Base-by-base conservation (phyloP, 2,888 invertebrate genomes). In the Spodoptera exigua region DNA sequence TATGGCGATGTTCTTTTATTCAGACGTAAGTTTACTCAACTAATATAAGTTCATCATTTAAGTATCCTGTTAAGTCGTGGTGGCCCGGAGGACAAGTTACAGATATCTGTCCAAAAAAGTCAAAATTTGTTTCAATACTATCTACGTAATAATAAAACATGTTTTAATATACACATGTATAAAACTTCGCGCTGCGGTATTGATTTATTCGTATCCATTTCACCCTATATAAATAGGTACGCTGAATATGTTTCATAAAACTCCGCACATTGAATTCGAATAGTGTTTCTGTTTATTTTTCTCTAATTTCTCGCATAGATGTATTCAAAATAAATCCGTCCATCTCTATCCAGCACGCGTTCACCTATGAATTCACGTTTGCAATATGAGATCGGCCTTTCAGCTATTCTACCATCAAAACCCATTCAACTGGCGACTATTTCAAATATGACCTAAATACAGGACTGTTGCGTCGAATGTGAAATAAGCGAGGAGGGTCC, bases 381-480 rank as follows among this genome's bases (percentile, higher is more conserved):
- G 70, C 59, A 61, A 60, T 73, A 61, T 57, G 60, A 58, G 49
- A 61, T 63, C 59, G 60, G 43, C 52, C 58, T 72, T 75, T 70
- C 68, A 65, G 59, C 63, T 53, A 73, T 71, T 63, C 61, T 48
- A 54, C 71, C 61, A 78, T 80, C 78, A 78, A 74, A 80, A 75
- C 64, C 76, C 67, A 81, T 84, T 82, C 80, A 83, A 76, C 67
- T 66, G 44, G 66, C 58, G 78, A 75, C 80, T 80, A 79, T 82
- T 81, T 69, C 80, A 80, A 80, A 84, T 82, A 80, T 84, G 85
- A 83, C 84, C 84, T 75, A 81, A 82, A 85, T 85, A 76, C 68
- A 66, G 72, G 72, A 70, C 74, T 55, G 27, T 12, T 61, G 43
- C 57, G 54, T 53, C 61, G 66, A 74, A 72, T 74, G 62, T 59